Evolutionary conservation across 2,888 invertebrate genomes (phyloP), one percentile per base, ranked within the genome.

Genomic region (Leucania comma): DNA sequence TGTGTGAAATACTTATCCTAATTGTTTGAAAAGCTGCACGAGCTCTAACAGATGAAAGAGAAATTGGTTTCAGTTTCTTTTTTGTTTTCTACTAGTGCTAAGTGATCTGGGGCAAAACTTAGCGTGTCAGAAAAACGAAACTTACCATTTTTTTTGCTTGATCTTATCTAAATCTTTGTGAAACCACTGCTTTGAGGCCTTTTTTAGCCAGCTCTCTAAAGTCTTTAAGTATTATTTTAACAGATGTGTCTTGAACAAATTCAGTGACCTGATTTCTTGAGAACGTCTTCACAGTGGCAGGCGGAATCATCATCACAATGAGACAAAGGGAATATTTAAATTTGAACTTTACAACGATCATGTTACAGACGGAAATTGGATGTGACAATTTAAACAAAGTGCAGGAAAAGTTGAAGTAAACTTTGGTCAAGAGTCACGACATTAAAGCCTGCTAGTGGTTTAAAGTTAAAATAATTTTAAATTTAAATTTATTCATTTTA

Each of bases 221-320:
- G 24, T 61, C 10, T 71, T 67, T 61, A 35, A 76, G 56, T 57
- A 68, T 29, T 72, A 32, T 74, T 77, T 53, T 65, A 77, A 42
- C 73, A 84, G 75, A 78, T 79, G 78, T 78, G 75, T 72, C 38
- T 64, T 80, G 51, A 77, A 75, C 60, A 65, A 67, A 77, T 80
- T 79, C 82, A 78, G 73, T 82, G 81, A 79, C 83, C 86, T 83
- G 81, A 82, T 83, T 86, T 70, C 76, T 71, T 76, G 70, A 73
- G 84, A 84, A 70, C 70, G 74, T 83, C 73, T 83, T 75, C 76
- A 70, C 77, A 62, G 78, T 75, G 81, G 80, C 68, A 57, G 64
- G 80, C 86, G 86, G 86, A 87, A 85, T 81, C 80, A 72, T 63
- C 54, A 48, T 35, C 62, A 78, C 72, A 81, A 83, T 54, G 57